A percentile compares a stretch with the other conserved stretches of the same genome.
phyloP scores from a whole-genome alignment of 2,113 vertebrate genomes.

The Amphilophus citrinellus region DNA sequence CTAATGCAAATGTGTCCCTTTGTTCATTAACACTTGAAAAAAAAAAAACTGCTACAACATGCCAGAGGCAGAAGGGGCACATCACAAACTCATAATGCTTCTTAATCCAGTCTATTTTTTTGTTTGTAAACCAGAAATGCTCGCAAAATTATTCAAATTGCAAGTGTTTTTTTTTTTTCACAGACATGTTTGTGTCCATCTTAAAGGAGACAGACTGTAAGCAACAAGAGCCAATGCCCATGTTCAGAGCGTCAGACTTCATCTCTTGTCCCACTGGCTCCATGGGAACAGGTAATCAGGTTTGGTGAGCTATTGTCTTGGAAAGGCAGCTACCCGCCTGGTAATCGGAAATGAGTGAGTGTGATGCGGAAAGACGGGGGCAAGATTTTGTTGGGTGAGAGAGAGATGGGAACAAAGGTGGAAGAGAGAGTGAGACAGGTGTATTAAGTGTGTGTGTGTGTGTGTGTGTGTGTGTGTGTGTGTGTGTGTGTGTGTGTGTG shows the following conservation, averaged over 20 bases:
- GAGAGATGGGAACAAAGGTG: slow-evolving; percentile 29
- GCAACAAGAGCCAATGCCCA: slow-evolving; percentile 49
- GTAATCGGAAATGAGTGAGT: slow-evolving; percentile 76
- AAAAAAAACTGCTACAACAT: slow-evolving; percentile 1
- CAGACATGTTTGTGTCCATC: neutral
- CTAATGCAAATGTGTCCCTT: slow-evolving; percentile 12
- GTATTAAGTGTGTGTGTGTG: slow-evolving; percentile 8
- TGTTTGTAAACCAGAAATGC: neutral
- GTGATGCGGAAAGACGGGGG: slow-evolving; percentile 60
- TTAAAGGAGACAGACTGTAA: slow-evolving; percentile 48
- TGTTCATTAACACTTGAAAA: neutral
- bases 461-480: slow-evolving; percentile 4
- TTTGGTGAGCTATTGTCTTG: slow-evolving; percentile 70
- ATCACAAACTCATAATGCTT: neutral
- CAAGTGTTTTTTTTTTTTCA: slow-evolving; percentile 20
- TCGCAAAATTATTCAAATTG: slow-evolving; percentile 16
- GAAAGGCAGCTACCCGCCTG: slow-evolving; percentile 65
- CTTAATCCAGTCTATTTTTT: neutral
- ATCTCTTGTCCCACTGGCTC: slow-evolving; percentile 62
- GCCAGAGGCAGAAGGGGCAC: neutral
- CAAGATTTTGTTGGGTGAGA: slow-evolving; percentile 27
- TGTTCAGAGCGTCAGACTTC: slow-evolving; percentile 59
- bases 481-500: neutral
- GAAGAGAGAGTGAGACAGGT: slow-evolving; percentile 28
- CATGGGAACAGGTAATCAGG: slow-evolving; percentile 76